phyloP scores from a whole-genome alignment of 1,140 invertebrate genomes.

The Hycleus cichorii region DNA sequence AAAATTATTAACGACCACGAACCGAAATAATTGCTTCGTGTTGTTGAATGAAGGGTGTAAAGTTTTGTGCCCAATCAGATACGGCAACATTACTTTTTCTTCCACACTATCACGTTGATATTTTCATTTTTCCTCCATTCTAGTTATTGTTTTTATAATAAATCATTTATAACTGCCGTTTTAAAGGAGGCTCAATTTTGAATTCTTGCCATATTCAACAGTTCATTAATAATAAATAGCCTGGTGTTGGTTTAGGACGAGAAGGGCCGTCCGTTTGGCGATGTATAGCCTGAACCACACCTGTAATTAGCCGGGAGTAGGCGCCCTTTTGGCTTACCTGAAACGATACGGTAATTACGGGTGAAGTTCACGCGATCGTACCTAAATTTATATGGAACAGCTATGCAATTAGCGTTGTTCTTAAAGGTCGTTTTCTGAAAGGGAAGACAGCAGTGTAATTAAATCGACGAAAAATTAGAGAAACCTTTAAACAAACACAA shows the following conservation, averaged over 20 bases:
- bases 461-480: no score
- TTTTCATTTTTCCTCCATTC: no score
- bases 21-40: not conserved
- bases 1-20: not conserved
- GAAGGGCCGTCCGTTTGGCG: conserved; percentile 24
- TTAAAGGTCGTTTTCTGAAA: not conserved
- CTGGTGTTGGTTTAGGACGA: not conserved
- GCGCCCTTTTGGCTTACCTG: conserved; percentile 25
- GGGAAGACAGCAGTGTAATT: no score
- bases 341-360: conserved; percentile 19
- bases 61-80: conserved; percentile 6
- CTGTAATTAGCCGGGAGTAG: conserved; percentile 24
- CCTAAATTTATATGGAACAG: not conserved
- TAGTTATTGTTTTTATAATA: no score
- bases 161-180: no score
- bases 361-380: conserved; percentile 19
- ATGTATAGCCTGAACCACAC: conserved; percentile 19
- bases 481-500: no score
- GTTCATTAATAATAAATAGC: no score
- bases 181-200: no score
- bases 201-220: no score
- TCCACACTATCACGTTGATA: no score
- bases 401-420: no score
- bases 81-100: not conserved
- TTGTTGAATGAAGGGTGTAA: conserved; percentile 1